These are phyloP conservation scores for Chlorospingus flavigularis DNA, from an alignment of 2,797 vertebrate species.

Conservation along the genomic window DNA sequence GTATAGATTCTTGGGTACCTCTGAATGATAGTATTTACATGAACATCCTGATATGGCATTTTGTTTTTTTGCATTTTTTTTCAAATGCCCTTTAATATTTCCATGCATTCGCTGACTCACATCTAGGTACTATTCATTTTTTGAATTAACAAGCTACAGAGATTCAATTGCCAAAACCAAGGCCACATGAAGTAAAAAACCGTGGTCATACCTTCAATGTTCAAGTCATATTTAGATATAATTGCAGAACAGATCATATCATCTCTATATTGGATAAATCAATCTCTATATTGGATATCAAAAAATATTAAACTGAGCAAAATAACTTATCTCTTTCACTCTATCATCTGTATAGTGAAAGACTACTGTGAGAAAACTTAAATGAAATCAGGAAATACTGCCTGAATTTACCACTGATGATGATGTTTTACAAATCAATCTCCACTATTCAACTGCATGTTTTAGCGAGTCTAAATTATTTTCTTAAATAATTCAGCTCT, in stretches of 20 bases:
- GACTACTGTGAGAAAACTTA: background rate
- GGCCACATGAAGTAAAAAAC: background rate
- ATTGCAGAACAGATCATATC: background rate
- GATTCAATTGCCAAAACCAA: background rate
- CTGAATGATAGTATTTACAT: background rate
- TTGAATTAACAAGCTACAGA: background rate
- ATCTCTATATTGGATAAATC: background rate
- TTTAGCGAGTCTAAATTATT: constrained; percentile 2
- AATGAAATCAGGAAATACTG: background rate
- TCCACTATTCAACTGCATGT: background rate
- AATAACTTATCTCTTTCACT: background rate
- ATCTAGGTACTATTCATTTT: background rate
- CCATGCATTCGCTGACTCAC: background rate
- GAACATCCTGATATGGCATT: background rate
- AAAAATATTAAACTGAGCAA: background rate
- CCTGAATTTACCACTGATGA: background rate
- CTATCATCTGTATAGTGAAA: background rate
- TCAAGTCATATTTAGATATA: background rate
- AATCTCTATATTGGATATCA: background rate
- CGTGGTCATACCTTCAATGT: background rate
- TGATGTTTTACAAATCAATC: background rate
- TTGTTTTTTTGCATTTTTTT: background rate
- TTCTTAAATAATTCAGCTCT: constrained; percentile 34
- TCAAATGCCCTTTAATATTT: background rate
- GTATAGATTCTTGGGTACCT: background rate